Evolutionary conservation across 2,113 vertebrate species (phyloP).

Genomic region (Eurystomus gularis): DNA sequence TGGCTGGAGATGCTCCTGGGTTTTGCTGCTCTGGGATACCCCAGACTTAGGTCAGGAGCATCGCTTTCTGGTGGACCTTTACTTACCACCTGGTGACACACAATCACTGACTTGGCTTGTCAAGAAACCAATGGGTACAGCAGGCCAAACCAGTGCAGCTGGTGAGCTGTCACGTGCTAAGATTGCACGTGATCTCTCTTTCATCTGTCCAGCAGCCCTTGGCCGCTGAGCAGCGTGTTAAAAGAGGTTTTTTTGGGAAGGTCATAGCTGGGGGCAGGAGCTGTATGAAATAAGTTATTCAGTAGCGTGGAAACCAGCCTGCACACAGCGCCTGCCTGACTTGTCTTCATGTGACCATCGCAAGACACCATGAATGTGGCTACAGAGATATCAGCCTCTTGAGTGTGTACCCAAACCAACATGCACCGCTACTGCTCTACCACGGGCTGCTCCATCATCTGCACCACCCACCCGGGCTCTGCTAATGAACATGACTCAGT

Average conservation of each 20-base stretch:
- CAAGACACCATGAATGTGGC: not conserved
- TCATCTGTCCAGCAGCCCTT: not conserved
- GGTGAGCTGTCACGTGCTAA: not conserved
- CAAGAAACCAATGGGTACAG: not conserved
- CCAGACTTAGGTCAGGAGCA: not conserved
- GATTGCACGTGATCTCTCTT: fast-evolving
- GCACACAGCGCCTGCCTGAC: fast-evolving
- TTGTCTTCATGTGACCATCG: not conserved
- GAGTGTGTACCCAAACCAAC: not conserved
- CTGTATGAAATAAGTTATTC: not conserved
- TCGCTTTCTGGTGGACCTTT: not conserved
- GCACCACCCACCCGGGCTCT: not conserved
- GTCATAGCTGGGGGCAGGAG: not conserved
- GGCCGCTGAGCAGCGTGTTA: not conserved
- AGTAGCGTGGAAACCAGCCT: not conserved
- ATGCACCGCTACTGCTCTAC: not conserved
- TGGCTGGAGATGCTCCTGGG: not conserved
- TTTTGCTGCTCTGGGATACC: not conserved
- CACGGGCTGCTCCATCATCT: not conserved
- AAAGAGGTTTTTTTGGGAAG: not conserved
- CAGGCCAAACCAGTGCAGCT: not conserved
- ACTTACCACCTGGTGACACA: not conserved
- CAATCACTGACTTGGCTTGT: not conserved
- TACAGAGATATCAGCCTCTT: not conserved
- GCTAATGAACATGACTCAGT: not conserved